Evolutionary conservation across 2,888 invertebrate genomes (phyloP).

Genomic region (Heterodera filipjevi): DNA sequence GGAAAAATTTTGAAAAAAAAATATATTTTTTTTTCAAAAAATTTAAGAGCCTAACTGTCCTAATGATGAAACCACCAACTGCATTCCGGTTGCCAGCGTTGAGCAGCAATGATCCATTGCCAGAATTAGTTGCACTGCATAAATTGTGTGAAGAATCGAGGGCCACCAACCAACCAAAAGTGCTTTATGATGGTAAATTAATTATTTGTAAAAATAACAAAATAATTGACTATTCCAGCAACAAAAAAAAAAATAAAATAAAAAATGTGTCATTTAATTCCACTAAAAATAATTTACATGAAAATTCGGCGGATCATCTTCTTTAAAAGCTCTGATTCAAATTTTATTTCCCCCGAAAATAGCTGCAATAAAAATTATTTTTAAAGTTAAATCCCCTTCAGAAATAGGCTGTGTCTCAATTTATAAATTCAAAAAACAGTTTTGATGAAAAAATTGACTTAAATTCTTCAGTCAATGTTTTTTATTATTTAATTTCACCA

Average conservation of each 20-base stretch:
- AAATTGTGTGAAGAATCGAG: conserved; percentile 65
- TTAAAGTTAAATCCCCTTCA: too few species aligned
- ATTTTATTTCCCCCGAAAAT: too few species aligned
- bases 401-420: too few species aligned
- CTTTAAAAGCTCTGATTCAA: too few species aligned
- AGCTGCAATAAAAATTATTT: too few species aligned
- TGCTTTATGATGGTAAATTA: conserved; percentile 68
- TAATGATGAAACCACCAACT: conserved; percentile 20
- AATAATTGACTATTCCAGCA: background rate
- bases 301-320: too few species aligned
- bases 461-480: too few species aligned
- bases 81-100: conserved; percentile 8
- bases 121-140: conserved; percentile 63
- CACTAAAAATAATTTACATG: background rate
- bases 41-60: conserved; percentile 15
- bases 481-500: background rate
- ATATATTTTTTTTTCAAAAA: background rate
- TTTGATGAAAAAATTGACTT: too few species aligned
- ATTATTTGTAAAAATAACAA: background rate
- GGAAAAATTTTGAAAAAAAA: background rate
- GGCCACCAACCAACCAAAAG: conserved; percentile 61
- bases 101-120: conserved; percentile 50
- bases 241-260: background rate
- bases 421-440: too few species aligned
- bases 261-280: background rate